Evolutionary conservation across 1,140 invertebrate genomes (phyloP).

Genomic region (Anoplophora glabripennis): DNA sequence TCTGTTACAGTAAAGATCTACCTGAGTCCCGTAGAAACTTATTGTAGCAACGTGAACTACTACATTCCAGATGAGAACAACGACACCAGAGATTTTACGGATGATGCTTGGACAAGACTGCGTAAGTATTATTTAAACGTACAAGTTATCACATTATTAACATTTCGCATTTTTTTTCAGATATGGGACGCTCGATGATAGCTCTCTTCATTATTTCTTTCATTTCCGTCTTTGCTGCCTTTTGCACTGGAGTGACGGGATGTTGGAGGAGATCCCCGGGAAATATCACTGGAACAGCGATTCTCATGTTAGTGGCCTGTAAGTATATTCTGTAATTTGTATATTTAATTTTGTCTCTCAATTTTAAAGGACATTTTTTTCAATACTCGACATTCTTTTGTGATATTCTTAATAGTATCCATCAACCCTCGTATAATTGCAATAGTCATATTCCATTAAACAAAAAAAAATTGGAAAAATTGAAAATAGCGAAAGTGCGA

Average conservation of each 20-base stretch:
- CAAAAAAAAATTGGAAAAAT: no score
- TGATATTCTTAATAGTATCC: no score
- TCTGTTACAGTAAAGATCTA: constrained; percentile 80
- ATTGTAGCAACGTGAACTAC: constrained; percentile 93
- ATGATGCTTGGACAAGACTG: constrained; percentile 80
- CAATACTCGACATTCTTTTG: no score
- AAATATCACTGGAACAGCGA: constrained; percentile 89
- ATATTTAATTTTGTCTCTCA: no score
- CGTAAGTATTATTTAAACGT: constrained; percentile 58
- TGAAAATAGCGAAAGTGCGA: no score
- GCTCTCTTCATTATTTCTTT: constrained; percentile 89
- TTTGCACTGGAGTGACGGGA: constrained; percentile 87
- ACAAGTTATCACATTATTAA: not conserved
- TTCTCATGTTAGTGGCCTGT: constrained; percentile 87
- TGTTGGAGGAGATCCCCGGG: constrained; percentile 91
- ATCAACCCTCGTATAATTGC: no score
- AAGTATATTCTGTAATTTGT: constrained; percentile 49
- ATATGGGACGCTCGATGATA: constrained; percentile 88
- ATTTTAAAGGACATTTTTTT: no score
- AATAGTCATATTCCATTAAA: no score
- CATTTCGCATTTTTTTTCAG: constrained; percentile 56
- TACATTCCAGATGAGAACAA: constrained; percentile 85
- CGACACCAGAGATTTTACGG: constrained; percentile 72
- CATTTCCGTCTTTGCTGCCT: constrained; percentile 84
- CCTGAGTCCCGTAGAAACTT: constrained; percentile 88